Conservation (phyloP, 2,113 vertebrate genomes). For the Nerophis ophidion region DNA sequence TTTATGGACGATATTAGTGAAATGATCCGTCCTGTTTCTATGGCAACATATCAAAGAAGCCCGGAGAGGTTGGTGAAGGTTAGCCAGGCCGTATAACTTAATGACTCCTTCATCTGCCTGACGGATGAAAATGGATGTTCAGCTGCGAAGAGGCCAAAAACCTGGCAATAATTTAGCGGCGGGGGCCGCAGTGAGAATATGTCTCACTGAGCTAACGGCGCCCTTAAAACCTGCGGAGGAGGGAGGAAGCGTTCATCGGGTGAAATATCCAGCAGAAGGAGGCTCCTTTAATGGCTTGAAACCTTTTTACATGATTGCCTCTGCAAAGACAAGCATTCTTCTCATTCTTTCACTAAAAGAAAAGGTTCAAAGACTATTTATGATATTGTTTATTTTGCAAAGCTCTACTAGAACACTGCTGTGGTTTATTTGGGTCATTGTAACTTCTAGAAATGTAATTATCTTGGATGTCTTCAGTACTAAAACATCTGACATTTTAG, state of each 20-base stretch:
- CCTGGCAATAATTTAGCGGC: constrained; percentile 15
- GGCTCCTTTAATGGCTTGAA: not conserved
- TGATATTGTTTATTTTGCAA: not conserved
- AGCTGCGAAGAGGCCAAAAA: constrained; percentile 12
- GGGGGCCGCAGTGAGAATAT: constrained; percentile 11
- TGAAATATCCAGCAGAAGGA: constrained; percentile 1
- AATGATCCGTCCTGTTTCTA: no score
- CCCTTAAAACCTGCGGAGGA: constrained; percentile 16
- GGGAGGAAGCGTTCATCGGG: constrained; percentile 11
- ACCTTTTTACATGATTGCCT: no score
- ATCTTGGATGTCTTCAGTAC: no score
- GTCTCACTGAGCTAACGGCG: constrained; percentile 11
- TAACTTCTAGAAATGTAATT: no score
- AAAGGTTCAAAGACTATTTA: no score
- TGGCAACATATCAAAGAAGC: no score
- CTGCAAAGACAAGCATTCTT: not conserved
- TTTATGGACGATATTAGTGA: no score
- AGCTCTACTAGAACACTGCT: no score
- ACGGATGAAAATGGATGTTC: constrained; percentile 15
- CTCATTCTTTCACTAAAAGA: not conserved
- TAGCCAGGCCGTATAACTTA: constrained; percentile 7
- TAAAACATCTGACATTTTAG: no score
- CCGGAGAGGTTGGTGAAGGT: constrained; percentile 1
- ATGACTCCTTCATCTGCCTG: not conserved
- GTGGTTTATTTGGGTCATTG: no score